These are phyloP conservation scores for Amiota minor DNA, from an alignment of 2,888 invertebrate species.

Conservation along the genomic window DNA sequence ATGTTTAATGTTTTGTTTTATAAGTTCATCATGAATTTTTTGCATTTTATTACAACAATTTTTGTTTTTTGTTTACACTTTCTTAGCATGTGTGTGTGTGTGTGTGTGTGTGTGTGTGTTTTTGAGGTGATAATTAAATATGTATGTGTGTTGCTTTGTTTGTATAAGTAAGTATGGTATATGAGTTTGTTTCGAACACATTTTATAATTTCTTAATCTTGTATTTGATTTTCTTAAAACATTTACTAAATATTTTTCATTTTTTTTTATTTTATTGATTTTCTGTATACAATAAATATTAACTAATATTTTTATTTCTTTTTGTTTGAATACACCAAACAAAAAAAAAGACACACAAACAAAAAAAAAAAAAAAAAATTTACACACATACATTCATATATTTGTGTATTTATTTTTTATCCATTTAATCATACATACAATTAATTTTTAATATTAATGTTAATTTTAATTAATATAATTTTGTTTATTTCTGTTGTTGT, in stretches of 20 bases:
- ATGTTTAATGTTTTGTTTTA: too few species aligned
- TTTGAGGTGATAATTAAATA: slow-evolving; percentile 14
- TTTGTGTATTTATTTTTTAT: slow-evolving; percentile 22
- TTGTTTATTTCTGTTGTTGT: not conserved
- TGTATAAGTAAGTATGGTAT: slow-evolving; percentile 9
- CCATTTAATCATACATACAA: slow-evolving; percentile 35
- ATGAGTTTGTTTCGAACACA: slow-evolving; percentile 30
- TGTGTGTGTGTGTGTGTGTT: not conserved
- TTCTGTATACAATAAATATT: slow-evolving; percentile 28
- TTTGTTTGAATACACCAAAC: slow-evolving; percentile 2
- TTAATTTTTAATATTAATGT: slow-evolving; percentile 23
- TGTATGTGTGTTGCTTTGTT: not conserved
- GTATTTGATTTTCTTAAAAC: slow-evolving; percentile 18
- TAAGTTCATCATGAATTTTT: too few species aligned
- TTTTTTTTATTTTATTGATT: not conserved
- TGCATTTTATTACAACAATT: too few species aligned
- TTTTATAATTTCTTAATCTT: slow-evolving; percentile 28
- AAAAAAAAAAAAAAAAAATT: not conserved
- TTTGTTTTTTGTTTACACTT: too few species aligned
- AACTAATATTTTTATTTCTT: slow-evolving; percentile 35
- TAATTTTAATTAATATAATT: slow-evolving; percentile 1
- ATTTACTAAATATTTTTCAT: not conserved
- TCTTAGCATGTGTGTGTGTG: not conserved
- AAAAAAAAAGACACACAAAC: not conserved
- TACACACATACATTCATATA: too few species aligned